Percentiles rank a stretch among this genome's conserved stretches.
phyloP scores from a whole-genome alignment of 1,140 invertebrate species.

The Heliconius himera region DNA sequence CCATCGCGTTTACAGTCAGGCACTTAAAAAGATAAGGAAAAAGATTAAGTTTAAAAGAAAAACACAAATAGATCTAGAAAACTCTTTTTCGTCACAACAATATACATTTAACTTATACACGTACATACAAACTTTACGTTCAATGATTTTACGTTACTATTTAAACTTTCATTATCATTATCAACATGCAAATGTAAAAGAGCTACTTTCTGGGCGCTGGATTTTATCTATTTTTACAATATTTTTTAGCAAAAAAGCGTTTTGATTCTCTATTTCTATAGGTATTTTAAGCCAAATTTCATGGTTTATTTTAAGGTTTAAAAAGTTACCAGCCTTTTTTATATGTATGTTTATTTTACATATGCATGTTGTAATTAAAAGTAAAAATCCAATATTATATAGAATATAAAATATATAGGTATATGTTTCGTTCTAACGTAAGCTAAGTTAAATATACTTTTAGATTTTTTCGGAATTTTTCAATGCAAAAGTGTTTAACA shows the following conservation, averaged over 20 bases:
- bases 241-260: neutral
- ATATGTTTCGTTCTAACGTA: neutral
- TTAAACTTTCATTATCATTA: neutral
- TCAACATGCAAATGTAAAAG: neutral
- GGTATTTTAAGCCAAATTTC: neutral
- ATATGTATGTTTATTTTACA: neutral
- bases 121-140: slow-evolving; percentile 1
- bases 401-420: slow-evolving; percentile 11
- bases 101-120: slow-evolving; percentile 28
- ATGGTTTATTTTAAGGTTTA: too few species aligned
- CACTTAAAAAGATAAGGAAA: too few species aligned
- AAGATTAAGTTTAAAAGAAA: too few species aligned
- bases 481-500: neutral
- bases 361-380: neutral
- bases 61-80: slow-evolving; percentile 43
- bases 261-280: neutral
- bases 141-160: neutral
- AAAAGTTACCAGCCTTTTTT: neutral
- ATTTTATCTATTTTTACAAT: neutral
- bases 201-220: neutral
- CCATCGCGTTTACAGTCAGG: too few species aligned
- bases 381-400: neutral
- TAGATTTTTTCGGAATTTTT: neutral
- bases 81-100: slow-evolving; percentile 40
- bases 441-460: neutral